Base-by-base conservation (phyloP, 64 coral and sea anemone species). In the Cladopsammia gracilis region DNA sequence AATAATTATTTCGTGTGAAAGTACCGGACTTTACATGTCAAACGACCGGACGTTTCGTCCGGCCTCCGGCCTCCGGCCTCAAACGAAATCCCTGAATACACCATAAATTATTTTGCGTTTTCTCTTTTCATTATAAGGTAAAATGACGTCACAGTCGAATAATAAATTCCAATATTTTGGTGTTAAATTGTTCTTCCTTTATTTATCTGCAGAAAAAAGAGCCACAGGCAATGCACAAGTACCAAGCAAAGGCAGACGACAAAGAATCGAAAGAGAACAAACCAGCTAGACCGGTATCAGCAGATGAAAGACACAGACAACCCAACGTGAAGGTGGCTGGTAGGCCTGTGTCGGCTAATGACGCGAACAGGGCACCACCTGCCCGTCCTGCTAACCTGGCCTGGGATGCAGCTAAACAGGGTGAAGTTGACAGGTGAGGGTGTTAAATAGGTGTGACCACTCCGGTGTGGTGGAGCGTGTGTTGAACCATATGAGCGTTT, bases 221-320 rank as follows among this genome's bases (percentile, higher is more conserved):
- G 51, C 81, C 64, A 43, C 88, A 90, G 34, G 52, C 82, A 50
- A 95, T 95, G 94, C 82, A 81, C 0, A 95, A 95, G 42, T 95
- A 95, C 64, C 59, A 95, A 81, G 91, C 9, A 58, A 86, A 82
- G 42, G 51, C 46, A 62, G 70, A 61, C 15, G 77, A 60, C 52
- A 58, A 84, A 18, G 80, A 84, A 84, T 51, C 18, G 0, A 84
- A 84, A 50, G 80, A 69, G 61, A 84, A 84, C 20, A 84, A 84
- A 68, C 19, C 80, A 20, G 80, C 80, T 14, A 43, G 89, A 1
- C 94, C 94, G 7, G 8, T 80, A 2, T 95, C 94, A 66, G 94
- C 88, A 18, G 49, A 87, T n/a, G 89, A 91, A 43, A 56, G 64
- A 46, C 86, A 93, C 10, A 77, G 52, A 87, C 91, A 78, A 86